Base-by-base conservation (phyloP, 2,888 invertebrate genomes). In the Plebejus melissa region DNA sequence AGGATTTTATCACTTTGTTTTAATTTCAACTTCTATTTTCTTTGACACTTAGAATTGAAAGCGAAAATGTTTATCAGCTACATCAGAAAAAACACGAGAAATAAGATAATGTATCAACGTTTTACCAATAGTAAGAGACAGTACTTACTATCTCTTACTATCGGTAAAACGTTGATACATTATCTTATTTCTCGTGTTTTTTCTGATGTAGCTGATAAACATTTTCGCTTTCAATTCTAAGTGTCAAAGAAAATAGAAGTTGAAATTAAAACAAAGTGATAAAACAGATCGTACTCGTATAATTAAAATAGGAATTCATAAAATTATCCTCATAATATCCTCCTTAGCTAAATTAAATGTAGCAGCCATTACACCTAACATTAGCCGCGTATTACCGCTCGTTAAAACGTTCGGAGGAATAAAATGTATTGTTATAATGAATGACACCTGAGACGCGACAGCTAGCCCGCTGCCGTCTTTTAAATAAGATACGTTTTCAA, bases 341-440 rank as follows among this genome's bases (percentile, higher is more conserved):
- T 65, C 65, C 65, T 65, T 65, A 65, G 65, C 16, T 4, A 36
- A 36, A 65, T 65, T 65, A 65, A 65, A 65, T 13, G 65, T 1
- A 65, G 22, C 65, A 65, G 16, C 65, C 36, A 36, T 65, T 36
- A 65, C 36, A 5, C 32, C 32, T 36, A 13, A 13, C 65, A 65
- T 65, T 65, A 65, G 32, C 65, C 32, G 32, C 13, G 60, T 36
- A 32, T 65, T 65, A 65, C 65, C 9, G 36, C 65, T 65, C 65
- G 36, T 65, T 65, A 65, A 65, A 65, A 65, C 32, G 32, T 32
- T 65, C 36, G 13, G 13, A 4, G 13, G 32, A 65, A 65, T 65
- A 36, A 65, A 65, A 65, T 65, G 65, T 65, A 65, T 65, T 65
- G 65, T 65, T 65, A 65, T 65, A 65, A 65, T 65, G 13, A 65